A percentile compares a stretch with the other conserved stretches of the same genome.
Conservation (phyloP, 2,113 vertebrate genomes). For the Cyphomyrus discorhynchus region DNA sequence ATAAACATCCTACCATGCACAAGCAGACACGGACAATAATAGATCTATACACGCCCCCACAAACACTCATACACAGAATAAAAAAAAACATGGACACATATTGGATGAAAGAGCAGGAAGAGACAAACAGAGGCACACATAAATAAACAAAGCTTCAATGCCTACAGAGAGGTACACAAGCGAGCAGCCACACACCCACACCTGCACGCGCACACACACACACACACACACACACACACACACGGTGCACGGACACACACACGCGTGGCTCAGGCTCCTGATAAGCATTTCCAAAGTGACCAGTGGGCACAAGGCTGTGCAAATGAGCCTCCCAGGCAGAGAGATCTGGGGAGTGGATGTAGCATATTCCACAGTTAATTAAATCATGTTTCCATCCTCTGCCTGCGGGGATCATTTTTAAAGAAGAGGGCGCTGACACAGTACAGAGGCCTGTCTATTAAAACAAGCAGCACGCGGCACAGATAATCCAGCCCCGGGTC, state of each 20-base stretch:
- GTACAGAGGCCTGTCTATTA: constrained; percentile 5
- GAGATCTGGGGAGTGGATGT: constrained; percentile 13
- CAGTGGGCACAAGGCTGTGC: background rate
- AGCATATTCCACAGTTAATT: constrained; percentile 21
- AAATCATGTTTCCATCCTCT: constrained; percentile 19
- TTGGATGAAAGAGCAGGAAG: background rate
- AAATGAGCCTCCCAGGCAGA: constrained; percentile 15
- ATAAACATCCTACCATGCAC: background rate
- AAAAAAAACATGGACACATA: background rate
- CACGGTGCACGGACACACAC: background rate
- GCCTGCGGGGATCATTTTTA: constrained; percentile 18
- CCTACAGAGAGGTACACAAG: background rate
- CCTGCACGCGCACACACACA: background rate
- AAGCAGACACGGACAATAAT: background rate
- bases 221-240: constrained; percentile 21
- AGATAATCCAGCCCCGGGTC: background rate
- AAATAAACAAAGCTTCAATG: background rate
- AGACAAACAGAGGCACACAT: background rate
- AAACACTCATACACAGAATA: background rate
- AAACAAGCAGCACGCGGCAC: background rate
- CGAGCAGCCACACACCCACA: constrained; percentile 29
- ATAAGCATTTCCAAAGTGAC: constrained; percentile 10
- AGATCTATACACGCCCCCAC: background rate
- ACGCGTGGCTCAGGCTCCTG: background rate
- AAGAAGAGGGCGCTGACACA: constrained; percentile 11